Base-by-base conservation (phyloP, 2,113 vertebrate genomes). In the Todiramphus chloris region DNA sequence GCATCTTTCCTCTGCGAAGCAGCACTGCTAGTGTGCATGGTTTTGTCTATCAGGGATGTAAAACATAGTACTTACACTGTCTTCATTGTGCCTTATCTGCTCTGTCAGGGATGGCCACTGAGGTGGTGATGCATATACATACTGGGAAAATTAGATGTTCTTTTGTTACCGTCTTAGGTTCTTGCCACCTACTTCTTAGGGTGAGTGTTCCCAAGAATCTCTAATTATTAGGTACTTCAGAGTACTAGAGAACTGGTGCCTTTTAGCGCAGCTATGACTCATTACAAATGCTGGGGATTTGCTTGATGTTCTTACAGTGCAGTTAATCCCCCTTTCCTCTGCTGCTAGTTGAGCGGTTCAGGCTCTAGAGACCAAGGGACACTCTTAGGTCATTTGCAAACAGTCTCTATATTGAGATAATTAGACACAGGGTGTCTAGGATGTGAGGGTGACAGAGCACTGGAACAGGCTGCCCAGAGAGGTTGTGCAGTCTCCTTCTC, bases 141-240 rank as follows among this genome's bases (percentile, higher is more conserved):
- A 39, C 37, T 19, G 46, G 20, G 46, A 92, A 89, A 94, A 92
- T 91, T 63, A 90, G 83, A 56, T 66, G 66, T 92, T 92, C 37
- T 56, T 94, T 93, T 94, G 62, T 83, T 93, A 30, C 46, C 19
- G 6, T 50, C 55, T 59, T 73, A 27, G 5, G 5, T 85, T 88
- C 43, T 85, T 83, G 58, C 66, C 80, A 84, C 83, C 88, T 95
- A 79, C 92, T 89, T 88, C 50, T 70, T 89, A 93, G 83, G 89
- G 69, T 82, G 87, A 86, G 50, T 73, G 55, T 44, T 91, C 72
- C 81, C 58, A 75, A 77, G 70, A 91, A 37, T 4, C 33, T 33
- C 39, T 95, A 90, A 91, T 95, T 88, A 68, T 70, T 83, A 48
- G 63, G 68, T 83, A 11, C 78, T 93, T 70, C 2, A 9, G 56